phyloP scores from a whole-genome alignment of 1,140 invertebrate species.

The Micrasema minimum region DNA sequence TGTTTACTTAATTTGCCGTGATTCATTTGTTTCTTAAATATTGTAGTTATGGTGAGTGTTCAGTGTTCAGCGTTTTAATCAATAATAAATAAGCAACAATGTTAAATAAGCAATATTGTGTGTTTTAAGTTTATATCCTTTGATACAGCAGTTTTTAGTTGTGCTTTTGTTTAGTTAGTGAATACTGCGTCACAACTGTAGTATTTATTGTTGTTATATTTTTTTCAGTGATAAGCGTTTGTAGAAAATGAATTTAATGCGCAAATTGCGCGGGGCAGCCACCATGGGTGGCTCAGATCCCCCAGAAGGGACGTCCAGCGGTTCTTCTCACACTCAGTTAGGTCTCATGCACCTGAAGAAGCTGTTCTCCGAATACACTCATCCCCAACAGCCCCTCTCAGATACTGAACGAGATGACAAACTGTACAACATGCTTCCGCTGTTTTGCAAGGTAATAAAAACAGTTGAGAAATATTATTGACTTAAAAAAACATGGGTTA shows the following conservation, averaged over 20 bases:
- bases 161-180: conserved; percentile 1
- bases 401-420: conserved; percentile 92
- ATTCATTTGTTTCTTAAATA: conserved; percentile 35
- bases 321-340: conserved; percentile 83
- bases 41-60: conserved; percentile 26
- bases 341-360: conserved; percentile 96
- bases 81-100: no score
- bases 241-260: conserved; percentile 83
- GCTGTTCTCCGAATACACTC: conserved; percentile 92
- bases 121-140: not conserved
- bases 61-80: not conserved
- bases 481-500: no score
- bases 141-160: conserved; percentile 10
- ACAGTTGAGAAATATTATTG: no score
- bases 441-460: conserved; percentile 91
- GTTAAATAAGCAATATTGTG: not conserved
- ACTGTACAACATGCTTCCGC: conserved; percentile 96
- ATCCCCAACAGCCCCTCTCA: conserved; percentile 82
- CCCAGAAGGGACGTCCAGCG: conserved; percentile 63
- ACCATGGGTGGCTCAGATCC: conserved; percentile 60
- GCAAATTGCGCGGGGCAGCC: conserved; percentile 78
- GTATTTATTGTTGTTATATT: not conserved
- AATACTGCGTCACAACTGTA: not conserved
- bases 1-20: conserved; percentile 40
- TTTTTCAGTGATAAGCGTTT: conserved; percentile 32